Evolutionary conservation across 37 sponge, comb jelly and placozoan species (phyloP), one percentile per base, ranked within the genome.

Genomic region (Halichondria panicea): DNA sequence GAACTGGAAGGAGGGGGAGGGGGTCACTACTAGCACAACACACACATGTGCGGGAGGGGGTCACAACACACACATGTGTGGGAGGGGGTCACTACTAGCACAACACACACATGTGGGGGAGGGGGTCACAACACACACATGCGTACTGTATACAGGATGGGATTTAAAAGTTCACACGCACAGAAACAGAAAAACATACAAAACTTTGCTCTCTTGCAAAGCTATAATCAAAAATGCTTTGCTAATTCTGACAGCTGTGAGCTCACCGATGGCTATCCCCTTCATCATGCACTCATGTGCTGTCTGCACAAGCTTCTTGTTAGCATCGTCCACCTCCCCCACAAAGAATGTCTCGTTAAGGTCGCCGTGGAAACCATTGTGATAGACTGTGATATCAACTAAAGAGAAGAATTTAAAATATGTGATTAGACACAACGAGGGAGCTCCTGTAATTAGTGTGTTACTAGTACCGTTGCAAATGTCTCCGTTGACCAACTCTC

Each of bases 331-430:
- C 19, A 93, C 94, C 13, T 84, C 78, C 3, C 97, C 97, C 31
- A 97, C 92, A 77, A 93, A 90, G 43, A 93, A 81, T 11, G 97
- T 97, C 85, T 97, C 97, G 62, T 97, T 97, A 43, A 93, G 73
- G 55, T 97, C 97, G 44, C 97, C 97, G 88, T 97, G 97, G 78
- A 81, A 93, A 77, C 97, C 97, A 71, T 75, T 74, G 57, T 88
- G 65, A 36, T 88, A 91, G 13, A 91, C 92, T 40, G 89, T 91
- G 27, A 91, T 63, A 70, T 94, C 95, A 40, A 90, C 92, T 88
- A 61, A 38, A 3, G 39, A 56, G 57, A 56, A 56, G 57, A 56
- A 28, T 28, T 48, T 48, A 15, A 15, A 48, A 48, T 11, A 48
- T 11, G 11, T 11, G 52, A 48, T 11, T 18, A 15, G 15, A 18